Base-by-base conservation (phyloP, 2,797 vertebrate species). In the Mormyrops attenuatus region DNA sequence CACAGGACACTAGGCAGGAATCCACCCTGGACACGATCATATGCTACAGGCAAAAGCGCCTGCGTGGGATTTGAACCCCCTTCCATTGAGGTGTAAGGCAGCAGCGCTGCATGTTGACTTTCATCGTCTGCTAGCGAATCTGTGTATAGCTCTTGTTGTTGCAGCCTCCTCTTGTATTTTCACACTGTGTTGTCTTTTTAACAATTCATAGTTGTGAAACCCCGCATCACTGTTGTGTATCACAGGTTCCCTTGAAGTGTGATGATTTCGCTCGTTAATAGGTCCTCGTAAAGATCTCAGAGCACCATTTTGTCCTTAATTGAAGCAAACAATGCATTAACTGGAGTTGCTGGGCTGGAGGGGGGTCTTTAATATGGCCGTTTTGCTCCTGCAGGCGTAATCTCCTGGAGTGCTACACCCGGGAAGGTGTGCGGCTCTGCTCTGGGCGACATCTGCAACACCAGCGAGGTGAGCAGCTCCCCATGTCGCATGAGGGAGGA, bases 391-490 rank as follows among this genome's bases (percentile, higher is more conserved):
- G 88, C 95, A 99, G 98, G 98, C 94, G 95, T 99, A 90, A 98
- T 99, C 93, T 97, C 98, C 87, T 97, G 97, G 97, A 98, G 96
- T 50, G 98, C 98, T 88, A 96, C 96, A 47, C 98, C 98, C 7
- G 98, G 98, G 66, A 98, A 96, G 94, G 98, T 97, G 90, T 99
- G 98, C 11, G 98, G 98, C 52, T 94, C 96, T 0, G 96, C 96
- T 52, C 94, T 99, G 93, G 97, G 96, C 91, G 97, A 97, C 89
- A 98, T 99, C 95, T 99, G 98, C 94, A 97, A 96, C 95, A 98
- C 97, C 0, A 98, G 96, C 69, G 98, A 99, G 97, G 98, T 99
- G 96, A 94, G 91, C 9, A 0, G 0, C 30, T 13, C 52, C 26
- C 2, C 52, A 5, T 34, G 1, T 7, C 13, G 20, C 17, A 44